Evolutionary conservation across 2,113 vertebrate genomes (phyloP), one percentile per base, ranked within the genome.

Genomic region (Cololabis saira): DNA sequence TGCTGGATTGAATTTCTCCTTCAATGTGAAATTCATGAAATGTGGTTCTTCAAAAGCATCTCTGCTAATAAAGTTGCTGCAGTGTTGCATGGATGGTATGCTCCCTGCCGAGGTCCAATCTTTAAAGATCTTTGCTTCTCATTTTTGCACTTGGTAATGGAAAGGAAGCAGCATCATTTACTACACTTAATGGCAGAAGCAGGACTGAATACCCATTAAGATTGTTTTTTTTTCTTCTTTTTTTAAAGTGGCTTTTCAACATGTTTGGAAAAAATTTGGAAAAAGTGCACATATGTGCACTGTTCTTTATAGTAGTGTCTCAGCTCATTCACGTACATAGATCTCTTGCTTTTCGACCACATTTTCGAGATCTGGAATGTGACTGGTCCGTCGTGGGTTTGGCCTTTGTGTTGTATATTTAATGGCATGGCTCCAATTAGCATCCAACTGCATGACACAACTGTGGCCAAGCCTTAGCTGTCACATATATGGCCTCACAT

Each of bases 11-110:
- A 15, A 44, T 65, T 76, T 50, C 8, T 69, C 52, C 67, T 57
- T 74, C 54, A 43, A 51, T 17, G 21, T 42, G 54, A 84, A 81
- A 70, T 52, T 43, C 43, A 70, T 68, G 18, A 76, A 80, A 82
- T 45, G 17, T 42, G 54, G 49, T 51, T 57, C 67, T 66, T 74
- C 61, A 78, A 67, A 78, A 61, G 76, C 47, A 69, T 55, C 42
- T 68, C 33, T 52, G 21, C 41, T 47, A 71, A 71, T 61, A 51
- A 61, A 57, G 37, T 37, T 59, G 40, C 61, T 11, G 9, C 45
- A 3, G 47, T 18, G 24, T 37, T 61, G 16, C 21, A 49, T 10
- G 1, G 45, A 42, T 24, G 57, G 48, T 61, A 42, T 9, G 1
- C 61, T 59, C 51, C 43, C 53, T 24, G 17, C 63, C 44, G 27